Base-by-base conservation (phyloP, 2,888 invertebrate species). In the Gasteruption jaculator region DNA sequence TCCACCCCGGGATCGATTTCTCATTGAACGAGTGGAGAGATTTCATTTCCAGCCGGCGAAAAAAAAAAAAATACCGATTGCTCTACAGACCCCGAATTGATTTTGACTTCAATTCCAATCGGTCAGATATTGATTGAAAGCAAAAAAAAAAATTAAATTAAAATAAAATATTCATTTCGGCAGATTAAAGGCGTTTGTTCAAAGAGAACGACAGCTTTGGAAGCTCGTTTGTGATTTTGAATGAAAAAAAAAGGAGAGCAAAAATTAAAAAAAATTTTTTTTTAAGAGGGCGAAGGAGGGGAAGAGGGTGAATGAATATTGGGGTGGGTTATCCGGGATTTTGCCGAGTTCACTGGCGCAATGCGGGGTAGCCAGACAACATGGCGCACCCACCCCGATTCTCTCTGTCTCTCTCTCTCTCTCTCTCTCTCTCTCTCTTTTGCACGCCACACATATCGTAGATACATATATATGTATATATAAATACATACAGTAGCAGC, bases 301-400 rank as follows among this genome's bases (percentile, higher is more conserved):
- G 37, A 35, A 33, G 42, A 15, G 38, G 37, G 19, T 36, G 42
- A 38, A 42, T 45, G 46, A 46, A 48, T 53, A 39, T 32, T 51
- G 48, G 43, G 49, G 31, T 30, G 37, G 36, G 33, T 42, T 47
- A 43, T 56, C 51, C 53, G 54, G 53, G 60, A 54, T 62, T 63
- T 63, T 50, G 57, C 49, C 51, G 65, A 64, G 60, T 65, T 66
- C 57, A 60, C 59, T 66, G 65, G 61, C 65, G 65, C 66, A 65
- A 64, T 66, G 66, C 66, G 63, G 64, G 62, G 62, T 56, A 54
- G 61, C 60, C 58, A 65, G 63, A 64, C 64, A 66, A 66, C 58
- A 66, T 66, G 65, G 65, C 65, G 65, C 65, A 58, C 54, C 57
- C 56, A 46, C 46, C 37, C 45, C 48, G 45, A 38, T 20, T 31